Percentiles rank a stretch among this genome's conserved stretches.
Conservation (phyloP, 2,888 invertebrate genomes). For the Melanostoma mellinum region DNA sequence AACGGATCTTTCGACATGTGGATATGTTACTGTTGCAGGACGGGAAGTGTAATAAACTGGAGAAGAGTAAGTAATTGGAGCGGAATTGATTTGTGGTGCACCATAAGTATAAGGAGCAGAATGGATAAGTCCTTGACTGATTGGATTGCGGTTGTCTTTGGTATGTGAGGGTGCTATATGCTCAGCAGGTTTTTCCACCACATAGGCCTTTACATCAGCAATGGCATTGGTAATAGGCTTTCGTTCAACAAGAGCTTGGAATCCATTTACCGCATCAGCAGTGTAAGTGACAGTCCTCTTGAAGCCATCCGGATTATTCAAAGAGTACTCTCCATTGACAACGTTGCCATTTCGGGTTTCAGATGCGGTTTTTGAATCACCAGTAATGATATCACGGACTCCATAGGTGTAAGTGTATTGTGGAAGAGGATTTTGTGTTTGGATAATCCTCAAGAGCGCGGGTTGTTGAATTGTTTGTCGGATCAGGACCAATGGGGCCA, state of each 20-base stretch:
- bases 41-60: constrained; percentile 15
- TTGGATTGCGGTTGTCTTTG: not conserved
- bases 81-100: constrained; percentile 10
- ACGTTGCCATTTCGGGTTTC: constrained; percentile 81
- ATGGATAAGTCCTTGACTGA: not conserved
- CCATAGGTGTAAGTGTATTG: constrained; percentile 78
- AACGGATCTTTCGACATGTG: not conserved
- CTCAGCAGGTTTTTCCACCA: constrained; percentile 37
- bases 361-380: constrained; percentile 81
- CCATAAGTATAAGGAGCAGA: not conserved
- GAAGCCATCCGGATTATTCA: constrained; percentile 81
- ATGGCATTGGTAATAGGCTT: constrained; percentile 75
- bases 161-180: not conserved
- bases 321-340: constrained; percentile 81
- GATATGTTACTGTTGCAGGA: not conserved
- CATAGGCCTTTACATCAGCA: constrained; percentile 14
- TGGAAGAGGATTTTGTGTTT: constrained; percentile 59
- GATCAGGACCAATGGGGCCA: constrained; percentile 3
- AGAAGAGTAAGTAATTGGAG: constrained; percentile 8
- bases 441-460: constrained; percentile 19
- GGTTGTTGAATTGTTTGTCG: constrained; percentile 8
- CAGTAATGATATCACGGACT: constrained; percentile 80
- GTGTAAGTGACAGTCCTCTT: constrained; percentile 82
- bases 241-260: constrained; percentile 82
- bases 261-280: constrained; percentile 81